Evolutionary conservation across 2,797 vertebrate genomes (phyloP).

Genomic region (Danio tinwini): DNA sequence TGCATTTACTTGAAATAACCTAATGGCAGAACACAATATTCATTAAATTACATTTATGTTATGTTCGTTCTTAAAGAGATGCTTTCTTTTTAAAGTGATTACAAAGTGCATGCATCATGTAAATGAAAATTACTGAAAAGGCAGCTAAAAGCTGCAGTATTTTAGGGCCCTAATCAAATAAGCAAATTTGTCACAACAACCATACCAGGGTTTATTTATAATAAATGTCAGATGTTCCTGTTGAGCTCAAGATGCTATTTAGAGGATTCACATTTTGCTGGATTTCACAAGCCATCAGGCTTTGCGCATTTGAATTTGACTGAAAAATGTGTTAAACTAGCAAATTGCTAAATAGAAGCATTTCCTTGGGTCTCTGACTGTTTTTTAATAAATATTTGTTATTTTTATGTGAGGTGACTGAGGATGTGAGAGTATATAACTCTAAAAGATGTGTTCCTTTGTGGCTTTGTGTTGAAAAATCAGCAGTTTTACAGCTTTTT

Average conservation of each 20-base stretch:
- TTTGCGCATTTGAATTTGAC: background rate
- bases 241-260: background rate
- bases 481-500: background rate
- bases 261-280: background rate
- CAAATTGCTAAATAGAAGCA: background rate
- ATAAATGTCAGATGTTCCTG: background rate
- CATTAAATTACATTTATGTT: background rate
- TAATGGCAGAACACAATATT: background rate
- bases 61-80: background rate
- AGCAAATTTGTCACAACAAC: background rate
- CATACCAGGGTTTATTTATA: background rate
- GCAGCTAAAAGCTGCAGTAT: background rate
- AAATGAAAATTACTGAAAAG: background rate
- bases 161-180: background rate
- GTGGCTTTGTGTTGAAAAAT: constrained; percentile 9
- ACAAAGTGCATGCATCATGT: background rate
- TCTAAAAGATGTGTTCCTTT: background rate
- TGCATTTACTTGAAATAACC: background rate
- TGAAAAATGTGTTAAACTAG: background rate
- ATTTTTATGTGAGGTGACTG: background rate
- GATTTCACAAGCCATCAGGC: no score
- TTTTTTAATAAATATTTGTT: background rate
- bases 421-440: background rate
- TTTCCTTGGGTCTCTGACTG: background rate
- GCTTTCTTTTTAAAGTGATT: background rate